Percentiles rank a stretch among this genome's conserved stretches.
phyloP scores from a whole-genome alignment of 92 coral and sea anemone genomes.

The Parazoanthus darwini region DNA sequence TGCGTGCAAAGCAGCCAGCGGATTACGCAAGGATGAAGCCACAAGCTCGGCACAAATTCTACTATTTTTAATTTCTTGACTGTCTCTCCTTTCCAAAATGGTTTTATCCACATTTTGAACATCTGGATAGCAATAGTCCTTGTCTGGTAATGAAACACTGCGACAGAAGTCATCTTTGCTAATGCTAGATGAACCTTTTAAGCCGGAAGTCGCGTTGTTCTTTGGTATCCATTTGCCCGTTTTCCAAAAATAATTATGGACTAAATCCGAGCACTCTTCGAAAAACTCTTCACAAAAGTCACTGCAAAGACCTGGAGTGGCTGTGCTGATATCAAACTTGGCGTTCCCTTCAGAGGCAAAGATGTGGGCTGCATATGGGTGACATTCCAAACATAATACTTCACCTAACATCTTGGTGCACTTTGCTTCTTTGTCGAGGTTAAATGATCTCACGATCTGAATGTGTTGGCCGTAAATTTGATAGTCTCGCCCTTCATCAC shows the following conservation, averaged over 20 bases:
- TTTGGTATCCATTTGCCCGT: constrained; percentile 55
- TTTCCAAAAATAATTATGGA: constrained; percentile 42
- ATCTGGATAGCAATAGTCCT: constrained; percentile 82
- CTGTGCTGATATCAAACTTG: constrained; percentile 59
- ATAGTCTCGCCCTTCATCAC: constrained; percentile 58
- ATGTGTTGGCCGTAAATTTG: constrained; percentile 42
- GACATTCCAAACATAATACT: constrained; percentile 82
- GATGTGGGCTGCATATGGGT: constrained; percentile 92
- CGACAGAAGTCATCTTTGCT: constrained; percentile 54
- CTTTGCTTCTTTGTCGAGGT: constrained; percentile 39
- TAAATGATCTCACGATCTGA: constrained; percentile 45
- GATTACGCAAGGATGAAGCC: constrained; percentile 74
- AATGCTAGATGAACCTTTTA: not conserved
- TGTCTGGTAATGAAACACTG: constrained; percentile 50
- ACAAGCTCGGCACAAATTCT: constrained; percentile 79
- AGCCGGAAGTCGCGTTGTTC: not conserved
- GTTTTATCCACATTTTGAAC: constrained; percentile 63
- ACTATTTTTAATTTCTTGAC: constrained; percentile 52
- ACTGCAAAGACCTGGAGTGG: constrained; percentile 81
- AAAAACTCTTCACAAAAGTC: constrained; percentile 61
- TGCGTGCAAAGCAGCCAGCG: constrained; percentile 84
- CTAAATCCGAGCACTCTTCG: constrained; percentile 57
- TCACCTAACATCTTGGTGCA: constrained; percentile 63
- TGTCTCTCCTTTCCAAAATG: constrained; percentile 48
- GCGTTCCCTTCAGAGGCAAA: constrained; percentile 84